Conservation (phyloP, 53 echinoderm and acorn worm genomes). For the Stichopus horrens region DNA sequence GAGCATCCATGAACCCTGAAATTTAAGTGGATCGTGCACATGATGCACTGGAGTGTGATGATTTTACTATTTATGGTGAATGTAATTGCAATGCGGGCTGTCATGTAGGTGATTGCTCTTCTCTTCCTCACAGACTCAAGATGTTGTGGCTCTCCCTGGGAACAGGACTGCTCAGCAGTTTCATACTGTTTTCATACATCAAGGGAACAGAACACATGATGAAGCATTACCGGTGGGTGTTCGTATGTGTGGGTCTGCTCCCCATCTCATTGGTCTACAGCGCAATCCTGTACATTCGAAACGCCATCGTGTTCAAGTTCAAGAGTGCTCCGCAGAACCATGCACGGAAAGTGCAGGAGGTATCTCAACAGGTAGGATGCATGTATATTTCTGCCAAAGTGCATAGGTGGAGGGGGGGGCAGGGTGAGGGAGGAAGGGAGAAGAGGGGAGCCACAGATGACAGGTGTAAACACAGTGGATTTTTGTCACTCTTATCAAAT, state of each 20-base stretch:
- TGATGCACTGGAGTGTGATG: too few species aligned
- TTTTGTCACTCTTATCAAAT: too few species aligned
- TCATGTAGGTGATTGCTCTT: neutral
- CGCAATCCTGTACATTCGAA: slow-evolving; percentile 56
- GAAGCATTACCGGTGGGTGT: slow-evolving; percentile 83
- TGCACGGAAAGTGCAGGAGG: slow-evolving; percentile 61
- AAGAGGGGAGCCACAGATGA: too few species aligned
- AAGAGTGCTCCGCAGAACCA: slow-evolving; percentile 87
- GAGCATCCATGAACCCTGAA: too few species aligned
- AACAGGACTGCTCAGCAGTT: neutral
- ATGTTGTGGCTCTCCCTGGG: neutral
- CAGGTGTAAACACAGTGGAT: too few species aligned
- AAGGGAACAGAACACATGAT: slow-evolving; percentile 81
- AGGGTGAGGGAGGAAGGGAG: too few species aligned
- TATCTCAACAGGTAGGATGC: slow-evolving; percentile 69
- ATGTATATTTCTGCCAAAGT: too few species aligned
- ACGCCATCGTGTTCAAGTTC: slow-evolving; percentile 74
- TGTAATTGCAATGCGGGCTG: too few species aligned
- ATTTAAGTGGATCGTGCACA: too few species aligned
- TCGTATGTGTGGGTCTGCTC: slow-evolving; percentile 79
- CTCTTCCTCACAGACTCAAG: neutral
- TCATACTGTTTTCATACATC: slow-evolving; percentile 20
- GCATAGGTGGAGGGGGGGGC: too few species aligned
- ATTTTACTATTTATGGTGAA: too few species aligned
- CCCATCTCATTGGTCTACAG: slow-evolving; percentile 79